A percentile compares a stretch with the other conserved stretches of the same genome.
These are phyloP conservation scores for Anhinga anhinga DNA, from an alignment of 2,113 vertebrate species.

Conservation along the genomic window DNA sequence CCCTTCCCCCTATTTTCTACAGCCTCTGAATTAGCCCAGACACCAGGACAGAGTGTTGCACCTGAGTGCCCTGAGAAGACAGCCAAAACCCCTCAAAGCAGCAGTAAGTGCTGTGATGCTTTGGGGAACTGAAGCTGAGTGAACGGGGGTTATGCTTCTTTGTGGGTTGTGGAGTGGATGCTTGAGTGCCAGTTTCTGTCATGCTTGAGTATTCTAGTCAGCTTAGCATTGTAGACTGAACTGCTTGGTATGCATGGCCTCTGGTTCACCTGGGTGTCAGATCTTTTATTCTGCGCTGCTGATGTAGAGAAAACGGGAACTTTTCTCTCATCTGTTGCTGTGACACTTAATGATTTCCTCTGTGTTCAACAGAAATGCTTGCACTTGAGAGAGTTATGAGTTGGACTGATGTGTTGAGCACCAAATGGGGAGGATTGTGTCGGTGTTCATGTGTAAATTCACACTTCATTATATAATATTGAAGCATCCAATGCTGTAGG, in stretches of 20 bases:
- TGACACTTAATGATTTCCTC: background rate
- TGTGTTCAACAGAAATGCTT: background rate
- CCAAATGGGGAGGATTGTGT: background rate
- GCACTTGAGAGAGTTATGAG: background rate
- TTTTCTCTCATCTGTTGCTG: background rate
- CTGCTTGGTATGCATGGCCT: background rate
- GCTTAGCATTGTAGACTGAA: background rate
- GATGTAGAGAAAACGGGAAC: background rate
- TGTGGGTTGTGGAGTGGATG: background rate
- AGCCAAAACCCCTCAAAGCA: conserved; percentile 67
- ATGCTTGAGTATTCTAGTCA: background rate
- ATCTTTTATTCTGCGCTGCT: background rate
- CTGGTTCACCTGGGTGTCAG: background rate
- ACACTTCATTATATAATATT: background rate
- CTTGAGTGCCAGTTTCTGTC: background rate
- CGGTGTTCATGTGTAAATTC: background rate
- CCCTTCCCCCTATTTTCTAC: background rate
- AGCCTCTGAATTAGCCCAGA: conserved; percentile 89
- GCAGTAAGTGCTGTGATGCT: conserved; percentile 76
- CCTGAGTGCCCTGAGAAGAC: conserved; percentile 64
- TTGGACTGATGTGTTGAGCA: background rate
- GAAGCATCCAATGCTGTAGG: background rate
- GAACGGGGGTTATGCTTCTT: background rate
- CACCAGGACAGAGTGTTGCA: conserved; percentile 75
- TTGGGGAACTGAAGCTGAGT: background rate